Percentiles rank a stretch among this genome's conserved stretches.
Evolutionary conservation across 2,888 invertebrate genomes (phyloP).

Genomic region (Epirrhoe tristata): DNA sequence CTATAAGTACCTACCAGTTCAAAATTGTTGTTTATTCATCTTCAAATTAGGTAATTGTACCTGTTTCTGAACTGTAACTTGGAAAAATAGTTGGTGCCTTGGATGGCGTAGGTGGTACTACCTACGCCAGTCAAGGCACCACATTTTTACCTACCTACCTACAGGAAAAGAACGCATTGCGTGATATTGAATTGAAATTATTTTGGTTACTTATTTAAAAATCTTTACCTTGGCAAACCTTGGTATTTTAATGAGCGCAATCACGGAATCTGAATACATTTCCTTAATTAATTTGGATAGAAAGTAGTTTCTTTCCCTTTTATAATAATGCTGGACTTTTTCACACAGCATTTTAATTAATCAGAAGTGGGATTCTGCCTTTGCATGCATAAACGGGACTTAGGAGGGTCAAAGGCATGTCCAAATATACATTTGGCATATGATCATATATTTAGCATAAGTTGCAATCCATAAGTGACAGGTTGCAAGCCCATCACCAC

Average conservation of each 20-base stretch:
- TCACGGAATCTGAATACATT: constrained; percentile 19
- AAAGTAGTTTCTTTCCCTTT: not conserved
- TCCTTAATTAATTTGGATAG: not conserved
- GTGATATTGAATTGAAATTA: constrained; percentile 1
- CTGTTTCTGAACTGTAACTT: not conserved
- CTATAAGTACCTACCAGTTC: too few relatives aligned
- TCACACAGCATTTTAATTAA: too few relatives aligned
- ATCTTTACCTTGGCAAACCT: constrained; percentile 18
- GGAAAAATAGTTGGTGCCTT: not conserved
- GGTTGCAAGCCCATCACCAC: too few relatives aligned
- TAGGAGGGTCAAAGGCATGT: too few relatives aligned
- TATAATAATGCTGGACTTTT: too few relatives aligned
- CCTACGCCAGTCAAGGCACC: too few relatives aligned
- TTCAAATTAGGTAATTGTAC: not conserved
- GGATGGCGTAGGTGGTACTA: not conserved
- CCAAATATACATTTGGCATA: too few relatives aligned
- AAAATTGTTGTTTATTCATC: too few relatives aligned
- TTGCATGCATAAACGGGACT: not conserved
- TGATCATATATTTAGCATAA: too few relatives aligned
- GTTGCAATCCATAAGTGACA: too few relatives aligned
- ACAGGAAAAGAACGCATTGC: not conserved
- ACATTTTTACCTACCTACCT: too few relatives aligned
- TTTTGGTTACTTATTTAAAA: not conserved
- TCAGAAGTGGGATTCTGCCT: not conserved
- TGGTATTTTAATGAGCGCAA: constrained; percentile 16